These are phyloP conservation scores for Muntiacus muntjak DNA, from an alignment of 2,113 vertebrate genomes.

Conservation along the genomic window DNA sequence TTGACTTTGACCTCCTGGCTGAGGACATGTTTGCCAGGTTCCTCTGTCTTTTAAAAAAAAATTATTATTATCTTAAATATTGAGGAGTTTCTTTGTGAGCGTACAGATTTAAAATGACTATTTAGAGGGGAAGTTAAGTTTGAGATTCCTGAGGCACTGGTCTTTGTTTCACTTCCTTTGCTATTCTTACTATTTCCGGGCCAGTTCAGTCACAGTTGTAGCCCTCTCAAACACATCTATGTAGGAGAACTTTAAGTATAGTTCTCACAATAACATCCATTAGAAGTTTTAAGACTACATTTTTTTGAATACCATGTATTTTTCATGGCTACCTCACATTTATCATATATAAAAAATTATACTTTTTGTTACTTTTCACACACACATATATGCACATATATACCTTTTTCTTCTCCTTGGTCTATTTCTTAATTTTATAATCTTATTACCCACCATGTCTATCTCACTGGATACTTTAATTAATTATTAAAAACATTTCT, in stretches of 20 bases:
- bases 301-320: not conserved
- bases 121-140: not conserved
- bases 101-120: not conserved
- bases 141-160: not conserved
- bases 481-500: not conserved
- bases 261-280: not conserved
- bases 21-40: not conserved
- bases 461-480: not conserved
- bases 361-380: not conserved
- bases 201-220: no score
- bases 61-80: not conserved
- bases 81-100: not conserved
- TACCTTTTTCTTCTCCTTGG: rapidly evolving
- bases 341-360: not conserved
- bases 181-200: not conserved
- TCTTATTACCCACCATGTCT: no score
- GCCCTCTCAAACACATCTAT: not conserved
- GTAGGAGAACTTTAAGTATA: not conserved
- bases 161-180: not conserved
- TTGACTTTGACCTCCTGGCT: not conserved
- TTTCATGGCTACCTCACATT: not conserved
- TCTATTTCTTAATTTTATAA: no score
- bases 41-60: not conserved
- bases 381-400: not conserved
- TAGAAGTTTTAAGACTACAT: not conserved